Evolutionary conservation across 1,140 invertebrate species (phyloP), one percentile per base, ranked within the genome.

Genomic region (Goniozus legneri): DNA sequence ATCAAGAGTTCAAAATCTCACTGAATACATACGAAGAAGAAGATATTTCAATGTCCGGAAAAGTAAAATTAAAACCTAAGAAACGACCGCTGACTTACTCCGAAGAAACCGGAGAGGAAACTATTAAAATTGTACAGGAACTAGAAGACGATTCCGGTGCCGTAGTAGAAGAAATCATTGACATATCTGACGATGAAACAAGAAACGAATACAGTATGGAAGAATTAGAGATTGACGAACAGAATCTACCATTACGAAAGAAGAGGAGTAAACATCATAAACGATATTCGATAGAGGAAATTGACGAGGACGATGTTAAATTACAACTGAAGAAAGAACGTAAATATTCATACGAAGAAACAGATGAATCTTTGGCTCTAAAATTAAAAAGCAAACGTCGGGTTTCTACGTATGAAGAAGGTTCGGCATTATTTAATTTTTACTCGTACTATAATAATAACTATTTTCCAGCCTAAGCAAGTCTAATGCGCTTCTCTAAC

Each of bases 1-100:
- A 91, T 65, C 88, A 91, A 76, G 88, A 90, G 72, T 91, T 91
- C 64, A 89, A 86, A 65, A 90, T 91, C 53, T 85, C 86, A 18
- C 71, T 89, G 35, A 86, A 89, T 71, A 86, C 85, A 1, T 91
- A 91, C 67, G 87, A 87, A 35, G 89, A 91, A 75, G 88, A 91
- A 77, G 87, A 91, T 71, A 86, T 91, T 51, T 88, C 86, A 3
- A 86, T 91, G 82, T 84, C 86, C 8, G 86, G 87, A 46, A 90
- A 88, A 73, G 82, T 90, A 2, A 87, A 86, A 74, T 51, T 90
- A 13, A 89, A 81, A 52, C 71, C 84, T 57, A 85, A 84, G 31
- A 84, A 81, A 64, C 78, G 77, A 45, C 80, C 81, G 43, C 76
- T 77, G 39, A 88, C 86, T 6, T 88, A 82, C 68, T 81, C 77